Evolutionary conservation across 2,888 invertebrate species (phyloP).

Genomic region (Meliscaeva auricollis): DNA sequence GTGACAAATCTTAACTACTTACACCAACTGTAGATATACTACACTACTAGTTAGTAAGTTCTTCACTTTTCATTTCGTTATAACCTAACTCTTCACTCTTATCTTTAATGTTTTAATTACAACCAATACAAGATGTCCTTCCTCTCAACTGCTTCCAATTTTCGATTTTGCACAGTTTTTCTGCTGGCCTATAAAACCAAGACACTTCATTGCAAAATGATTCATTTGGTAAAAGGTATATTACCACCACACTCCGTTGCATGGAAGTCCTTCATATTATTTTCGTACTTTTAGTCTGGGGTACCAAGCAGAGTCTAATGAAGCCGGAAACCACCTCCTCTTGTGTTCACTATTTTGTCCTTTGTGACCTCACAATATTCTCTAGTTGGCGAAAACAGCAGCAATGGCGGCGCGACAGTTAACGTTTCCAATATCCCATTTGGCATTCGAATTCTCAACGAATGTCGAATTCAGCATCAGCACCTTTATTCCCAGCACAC

Average conservation of each 20-base stretch:
- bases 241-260: constrained; percentile 12
- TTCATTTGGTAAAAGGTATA: constrained; percentile 33
- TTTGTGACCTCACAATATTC: constrained; percentile 49
- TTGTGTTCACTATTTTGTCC: constrained; percentile 31
- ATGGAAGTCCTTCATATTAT: constrained; percentile 24
- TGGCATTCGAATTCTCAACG: constrained; percentile 58
- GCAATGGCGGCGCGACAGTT: constrained; percentile 46
- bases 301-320: constrained; percentile 22
- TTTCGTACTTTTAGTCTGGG: too few relatives aligned
- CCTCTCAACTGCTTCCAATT: constrained; percentile 34
- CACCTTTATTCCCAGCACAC: constrained; percentile 35
- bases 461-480: constrained; percentile 18
- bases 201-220: constrained; percentile 18
- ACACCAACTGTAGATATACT: too few relatives aligned
- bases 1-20: too few relatives aligned
- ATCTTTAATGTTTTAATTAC: constrained; percentile 50
- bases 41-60: too few relatives aligned
- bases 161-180: constrained; percentile 44
- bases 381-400: background rate
- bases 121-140: constrained; percentile 58
- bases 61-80: too few relatives aligned
- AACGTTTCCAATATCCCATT: constrained; percentile 58
- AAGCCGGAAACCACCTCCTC: constrained; percentile 38
- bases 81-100: constrained; percentile 22
- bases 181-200: background rate